These are phyloP conservation scores for Hephaestus fuliginosus DNA, from an alignment of 2,797 vertebrate genomes.

Conservation along the genomic window DNA sequence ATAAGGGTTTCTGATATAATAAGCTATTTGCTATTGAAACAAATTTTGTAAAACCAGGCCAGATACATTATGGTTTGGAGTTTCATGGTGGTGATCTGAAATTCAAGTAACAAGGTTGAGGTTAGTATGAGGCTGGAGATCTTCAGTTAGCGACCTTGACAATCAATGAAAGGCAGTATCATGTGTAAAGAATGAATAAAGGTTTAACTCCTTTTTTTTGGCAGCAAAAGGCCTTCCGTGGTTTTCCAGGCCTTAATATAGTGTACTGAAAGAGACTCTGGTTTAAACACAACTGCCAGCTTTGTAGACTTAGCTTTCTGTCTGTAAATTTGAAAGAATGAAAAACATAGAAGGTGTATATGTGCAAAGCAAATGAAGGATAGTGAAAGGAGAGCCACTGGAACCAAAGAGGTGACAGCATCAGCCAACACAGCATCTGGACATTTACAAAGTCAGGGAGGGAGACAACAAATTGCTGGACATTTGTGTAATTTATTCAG, in stretches of 20 bases:
- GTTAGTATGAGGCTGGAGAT: constrained; percentile 28
- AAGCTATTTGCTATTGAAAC: constrained; percentile 37
- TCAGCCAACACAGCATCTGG: constrained; percentile 71
- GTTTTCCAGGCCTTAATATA: constrained; percentile 32
- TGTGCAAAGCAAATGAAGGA: constrained; percentile 13
- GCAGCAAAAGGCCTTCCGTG: constrained; percentile 12
- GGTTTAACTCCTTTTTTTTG: constrained; percentile 41
- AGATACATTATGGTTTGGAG: constrained; percentile 39
- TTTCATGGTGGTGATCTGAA: constrained; percentile 34
- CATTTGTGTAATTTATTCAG: constrained; percentile 87
- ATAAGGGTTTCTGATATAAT: constrained; percentile 41
- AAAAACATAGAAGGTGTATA: background rate
- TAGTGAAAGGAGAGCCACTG: constrained; percentile 6
- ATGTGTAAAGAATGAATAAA: constrained; percentile 30
- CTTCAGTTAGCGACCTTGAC: constrained; percentile 23
- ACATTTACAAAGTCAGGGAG: constrained; percentile 64
- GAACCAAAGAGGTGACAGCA: constrained; percentile 46
- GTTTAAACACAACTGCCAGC: constrained; percentile 23
- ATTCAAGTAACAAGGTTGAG: constrained; percentile 44
- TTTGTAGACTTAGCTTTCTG: constrained; percentile 25
- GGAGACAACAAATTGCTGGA: constrained; percentile 84
- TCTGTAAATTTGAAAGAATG: constrained; percentile 11
- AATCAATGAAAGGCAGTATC: constrained; percentile 60
- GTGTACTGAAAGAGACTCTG: constrained; percentile 5
- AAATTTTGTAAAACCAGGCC: constrained; percentile 30